Conservation (phyloP, 2,113 vertebrate genomes). For the Pseudolaguvia tuberculata region DNA sequence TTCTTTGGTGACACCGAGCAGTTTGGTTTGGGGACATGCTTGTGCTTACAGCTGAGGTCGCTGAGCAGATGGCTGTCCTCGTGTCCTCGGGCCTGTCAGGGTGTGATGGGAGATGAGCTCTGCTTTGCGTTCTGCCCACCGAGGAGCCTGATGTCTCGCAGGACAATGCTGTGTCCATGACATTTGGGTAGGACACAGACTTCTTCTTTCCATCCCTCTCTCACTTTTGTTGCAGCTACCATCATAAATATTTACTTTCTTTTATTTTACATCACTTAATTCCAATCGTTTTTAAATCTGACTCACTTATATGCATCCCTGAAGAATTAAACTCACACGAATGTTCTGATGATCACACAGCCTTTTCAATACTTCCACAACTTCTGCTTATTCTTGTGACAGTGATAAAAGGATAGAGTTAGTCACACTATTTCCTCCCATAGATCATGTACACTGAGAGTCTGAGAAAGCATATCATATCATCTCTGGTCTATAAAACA, state of each 20-base stretch:
- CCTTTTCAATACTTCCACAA: not conserved
- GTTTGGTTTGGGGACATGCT: conserved; percentile 17
- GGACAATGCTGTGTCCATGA: conserved; percentile 31
- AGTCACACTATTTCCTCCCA: not conserved
- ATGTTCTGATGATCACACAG: not conserved
- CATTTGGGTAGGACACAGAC: conserved; percentile 31
- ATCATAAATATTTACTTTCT: conserved; percentile 38
- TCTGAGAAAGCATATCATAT: not conserved
- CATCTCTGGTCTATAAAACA: not conserved
- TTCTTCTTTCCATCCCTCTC: not conserved
- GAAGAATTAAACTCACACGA: not conserved
- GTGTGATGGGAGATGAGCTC: conserved; percentile 14
- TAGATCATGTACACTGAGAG: not conserved
- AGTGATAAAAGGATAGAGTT: not conserved
- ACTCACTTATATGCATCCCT: not conserved
- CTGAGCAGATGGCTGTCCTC: conserved; percentile 29
- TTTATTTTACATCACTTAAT: conserved; percentile 25
- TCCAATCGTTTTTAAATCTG: conserved; percentile 15
- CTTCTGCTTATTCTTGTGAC: no score
- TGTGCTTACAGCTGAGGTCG: conserved; percentile 30
- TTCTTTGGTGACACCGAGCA: not conserved
- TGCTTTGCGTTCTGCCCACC: not conserved
- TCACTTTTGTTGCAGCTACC: not conserved
- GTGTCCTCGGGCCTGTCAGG: conserved; percentile 24
- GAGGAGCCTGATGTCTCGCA: conserved; percentile 23